Percentiles rank a stretch among this genome's conserved stretches.
Evolutionary conservation across 2,888 invertebrate species (phyloP).

Genomic region (Drosophila parthenogenetica): DNA sequence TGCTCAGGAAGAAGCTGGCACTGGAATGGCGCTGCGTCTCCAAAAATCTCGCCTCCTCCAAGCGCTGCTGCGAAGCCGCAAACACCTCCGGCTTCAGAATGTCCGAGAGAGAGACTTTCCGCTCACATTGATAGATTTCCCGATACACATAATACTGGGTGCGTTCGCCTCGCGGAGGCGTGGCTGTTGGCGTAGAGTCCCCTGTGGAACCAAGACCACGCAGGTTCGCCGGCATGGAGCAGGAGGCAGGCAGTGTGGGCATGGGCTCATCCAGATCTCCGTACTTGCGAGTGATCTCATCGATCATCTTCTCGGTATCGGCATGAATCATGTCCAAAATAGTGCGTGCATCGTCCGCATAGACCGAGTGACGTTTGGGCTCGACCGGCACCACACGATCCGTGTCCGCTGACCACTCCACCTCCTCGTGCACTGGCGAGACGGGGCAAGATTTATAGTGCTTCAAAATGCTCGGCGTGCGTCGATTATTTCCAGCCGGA

Average conservation of each 20-base stretch:
- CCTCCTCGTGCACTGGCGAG: conserved; percentile 92
- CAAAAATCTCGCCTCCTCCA: conserved; percentile 85
- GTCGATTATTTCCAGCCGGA: conserved; percentile 82
- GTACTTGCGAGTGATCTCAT: conserved; percentile 88
- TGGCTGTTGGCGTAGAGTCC: conserved; percentile 85
- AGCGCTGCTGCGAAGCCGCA: conserved; percentile 68
- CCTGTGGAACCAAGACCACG: conserved; percentile 75
- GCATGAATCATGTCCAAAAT: conserved; percentile 88
- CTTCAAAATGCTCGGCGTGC: conserved; percentile 87
- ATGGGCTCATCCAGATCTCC: conserved; percentile 86
- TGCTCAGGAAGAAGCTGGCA: conserved; percentile 93
- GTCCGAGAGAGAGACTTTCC: conserved; percentile 88
- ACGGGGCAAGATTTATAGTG: conserved; percentile 92
- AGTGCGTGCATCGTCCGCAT: conserved; percentile 86
- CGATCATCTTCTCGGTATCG: conserved; percentile 89
- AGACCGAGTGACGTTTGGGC: conserved; percentile 85
- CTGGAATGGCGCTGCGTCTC: conserved; percentile 89
- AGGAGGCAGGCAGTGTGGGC: conserved; percentile 72
- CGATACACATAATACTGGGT: conserved; percentile 92
- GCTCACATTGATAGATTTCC: conserved; percentile 85
- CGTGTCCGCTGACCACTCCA: conserved; percentile 87
- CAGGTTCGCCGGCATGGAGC: conserved; percentile 81
- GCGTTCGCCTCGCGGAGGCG: conserved; percentile 84
- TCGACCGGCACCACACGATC: conserved; percentile 76
- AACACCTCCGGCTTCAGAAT: conserved; percentile 85